These are phyloP conservation scores for Phylloscopus collybita DNA, from an alignment of 2,797 vertebrate genomes.

Conservation along the genomic window DNA sequence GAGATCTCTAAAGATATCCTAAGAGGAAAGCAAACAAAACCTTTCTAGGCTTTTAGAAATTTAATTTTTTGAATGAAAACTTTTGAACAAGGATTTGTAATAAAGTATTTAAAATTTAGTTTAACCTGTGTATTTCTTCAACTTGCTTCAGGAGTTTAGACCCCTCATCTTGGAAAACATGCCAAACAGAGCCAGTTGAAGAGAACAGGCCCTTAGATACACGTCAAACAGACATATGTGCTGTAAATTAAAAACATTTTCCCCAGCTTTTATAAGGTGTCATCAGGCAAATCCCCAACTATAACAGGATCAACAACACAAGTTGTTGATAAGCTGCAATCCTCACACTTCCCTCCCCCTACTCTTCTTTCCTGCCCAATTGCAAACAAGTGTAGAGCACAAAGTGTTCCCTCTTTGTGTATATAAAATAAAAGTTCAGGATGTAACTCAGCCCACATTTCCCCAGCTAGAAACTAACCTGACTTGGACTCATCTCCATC, in stretches of 20 bases:
- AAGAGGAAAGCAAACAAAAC: background rate
- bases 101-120: background rate
- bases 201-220: accelerated
- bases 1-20: background rate
- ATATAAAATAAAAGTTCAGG: background rate
- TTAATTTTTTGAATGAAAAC: background rate
- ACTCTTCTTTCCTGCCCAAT: background rate
- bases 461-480: background rate
- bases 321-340: background rate
- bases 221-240: background rate
- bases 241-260: background rate
- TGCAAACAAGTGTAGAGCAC: background rate
- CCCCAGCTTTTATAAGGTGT: background rate
- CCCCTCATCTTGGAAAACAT: background rate
- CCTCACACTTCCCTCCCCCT: background rate
- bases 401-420: background rate
- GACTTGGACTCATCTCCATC: background rate
- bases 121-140: background rate
- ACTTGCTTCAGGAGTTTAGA: background rate
- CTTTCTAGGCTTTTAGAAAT: background rate
- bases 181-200: background rate
- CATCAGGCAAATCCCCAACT: background rate
- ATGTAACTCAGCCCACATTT: background rate
- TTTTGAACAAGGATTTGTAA: background rate
- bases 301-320: background rate